Base-by-base conservation (phyloP, 2,888 invertebrate species). In the Corythucha ciliata region DNA sequence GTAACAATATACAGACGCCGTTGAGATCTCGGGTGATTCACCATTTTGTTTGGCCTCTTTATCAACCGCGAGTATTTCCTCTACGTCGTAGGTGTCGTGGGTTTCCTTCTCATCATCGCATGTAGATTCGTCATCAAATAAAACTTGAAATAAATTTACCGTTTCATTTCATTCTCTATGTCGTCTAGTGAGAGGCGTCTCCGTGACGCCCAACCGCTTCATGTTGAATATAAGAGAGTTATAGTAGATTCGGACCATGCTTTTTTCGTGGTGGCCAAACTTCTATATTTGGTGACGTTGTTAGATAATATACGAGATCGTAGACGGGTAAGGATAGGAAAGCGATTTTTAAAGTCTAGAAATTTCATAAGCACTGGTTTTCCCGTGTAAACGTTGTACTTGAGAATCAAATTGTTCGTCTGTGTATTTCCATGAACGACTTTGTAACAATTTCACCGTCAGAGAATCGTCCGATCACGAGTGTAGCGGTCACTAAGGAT, bases 271-370 rank as follows among this genome's bases (percentile, higher is more conserved):
- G 10, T 36, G 20, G 16, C 21, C 53, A 45, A 0, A 36, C 36
- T 2, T 54, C 48, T 1, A 8, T n/a, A 18, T 24, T 27, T 1
- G 52, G 47, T 34, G 53, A 53, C 1, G 49, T 49, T 22, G 22
- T 27, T 10, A 55, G 22, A 24, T 55, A 54, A 27, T 55, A 55
- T 8, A 45, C 18, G 4, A 45, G 21, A 21, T 45, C 45, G 14
- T 16, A 12, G 5, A 14, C 16, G 8, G 45, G 45, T n/a, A 20
- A 20, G 4, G 14, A n/a, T 4, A 45, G 8, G 32, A 20, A 27
- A 14, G 32, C 4, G 10, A 32, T 8, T 18, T 45, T 29, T 5
- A 22, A 8, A 25, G 25, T 27, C 10, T 26, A 12, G 7, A 42
- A 25, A 51, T 45, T 51, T 45, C 32, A 51, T 32, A 18, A 32